Conservation (phyloP, 1,140 invertebrate genomes). For the Dreissena rostriformis region DNA sequence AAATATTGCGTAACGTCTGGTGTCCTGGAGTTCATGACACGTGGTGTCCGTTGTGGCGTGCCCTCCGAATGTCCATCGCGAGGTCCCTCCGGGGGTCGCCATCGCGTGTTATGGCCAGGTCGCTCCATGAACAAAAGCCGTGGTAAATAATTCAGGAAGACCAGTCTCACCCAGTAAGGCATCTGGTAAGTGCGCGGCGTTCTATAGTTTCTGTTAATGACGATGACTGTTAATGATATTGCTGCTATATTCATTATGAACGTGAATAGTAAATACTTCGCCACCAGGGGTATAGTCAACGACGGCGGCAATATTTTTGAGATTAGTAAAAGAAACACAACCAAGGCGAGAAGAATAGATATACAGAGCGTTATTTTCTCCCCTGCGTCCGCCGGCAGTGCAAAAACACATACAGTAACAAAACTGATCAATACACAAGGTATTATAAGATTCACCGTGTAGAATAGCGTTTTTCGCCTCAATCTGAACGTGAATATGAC, state of each 20-base stretch:
- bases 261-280: conserved; percentile 99
- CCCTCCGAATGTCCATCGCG: conserved; percentile 1
- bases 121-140: conserved; percentile 79
- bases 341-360: conserved; percentile 98
- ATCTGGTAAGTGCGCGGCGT: conserved; percentile 91
- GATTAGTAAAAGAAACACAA: conserved; percentile 98
- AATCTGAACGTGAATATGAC: conserved; percentile 89
- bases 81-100: conserved; percentile 51
- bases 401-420: conserved; percentile 98
- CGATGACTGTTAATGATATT: conserved; percentile 98
- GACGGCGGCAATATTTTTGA: conserved; percentile 98
- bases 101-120: conserved; percentile 77
- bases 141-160: conserved; percentile 80
- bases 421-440: conserved; percentile 99
- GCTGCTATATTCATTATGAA: conserved; percentile 99
- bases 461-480: conserved; percentile 98
- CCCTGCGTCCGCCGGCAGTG: conserved; percentile 90
- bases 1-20: conserved; percentile 49
- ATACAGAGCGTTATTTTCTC: conserved; percentile 96
- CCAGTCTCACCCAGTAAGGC: conserved; percentile 78
- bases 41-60: conserved; percentile 12
- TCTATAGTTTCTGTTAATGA: conserved; percentile 99
- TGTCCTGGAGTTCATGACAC: conserved; percentile 14
- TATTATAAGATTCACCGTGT: conserved; percentile 98
- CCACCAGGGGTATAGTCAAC: conserved; percentile 86